Conservation (phyloP, 2,888 invertebrate genomes). For the Chloroclystis v-ata region DNA sequence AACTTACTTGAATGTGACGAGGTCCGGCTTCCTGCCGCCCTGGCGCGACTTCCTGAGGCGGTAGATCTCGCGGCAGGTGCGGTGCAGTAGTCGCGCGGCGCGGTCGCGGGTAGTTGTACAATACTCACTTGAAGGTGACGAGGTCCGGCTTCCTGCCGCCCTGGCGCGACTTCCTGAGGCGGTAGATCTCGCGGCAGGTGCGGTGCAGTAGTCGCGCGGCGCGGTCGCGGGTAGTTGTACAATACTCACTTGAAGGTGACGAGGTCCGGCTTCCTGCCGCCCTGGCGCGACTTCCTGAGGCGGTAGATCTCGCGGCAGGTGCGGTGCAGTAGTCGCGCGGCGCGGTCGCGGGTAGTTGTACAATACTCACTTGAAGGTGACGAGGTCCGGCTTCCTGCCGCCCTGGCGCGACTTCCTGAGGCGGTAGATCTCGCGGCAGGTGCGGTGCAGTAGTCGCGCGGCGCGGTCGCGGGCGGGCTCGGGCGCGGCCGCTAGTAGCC, state of each 20-base stretch:
- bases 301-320: constrained; percentile 88
- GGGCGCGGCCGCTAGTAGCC: constrained; percentile 71
- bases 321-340: constrained; percentile 82
- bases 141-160: constrained; percentile 93
- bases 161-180: constrained; percentile 90
- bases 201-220: constrained; percentile 91
- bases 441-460: constrained; percentile 90
- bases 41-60: constrained; percentile 91
- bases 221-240: no score
- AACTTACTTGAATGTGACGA: constrained; percentile 82
- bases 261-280: constrained; percentile 92
- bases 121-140: constrained; percentile 81
- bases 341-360: no score
- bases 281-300: constrained; percentile 90
- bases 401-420: constrained; percentile 91
- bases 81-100: constrained; percentile 90
- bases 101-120: no score
- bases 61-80: constrained; percentile 94
- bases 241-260: constrained; percentile 81
- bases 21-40: constrained; percentile 92
- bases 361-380: constrained; percentile 79
- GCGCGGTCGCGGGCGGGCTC: constrained; percentile 83
- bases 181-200: constrained; percentile 94
- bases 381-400: constrained; percentile 92
- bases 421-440: constrained; percentile 94